Percentiles rank a stretch among this genome's conserved stretches.
Conservation (phyloP, 2,797 vertebrate species). For the Arnoldichthys spilopterus region DNA sequence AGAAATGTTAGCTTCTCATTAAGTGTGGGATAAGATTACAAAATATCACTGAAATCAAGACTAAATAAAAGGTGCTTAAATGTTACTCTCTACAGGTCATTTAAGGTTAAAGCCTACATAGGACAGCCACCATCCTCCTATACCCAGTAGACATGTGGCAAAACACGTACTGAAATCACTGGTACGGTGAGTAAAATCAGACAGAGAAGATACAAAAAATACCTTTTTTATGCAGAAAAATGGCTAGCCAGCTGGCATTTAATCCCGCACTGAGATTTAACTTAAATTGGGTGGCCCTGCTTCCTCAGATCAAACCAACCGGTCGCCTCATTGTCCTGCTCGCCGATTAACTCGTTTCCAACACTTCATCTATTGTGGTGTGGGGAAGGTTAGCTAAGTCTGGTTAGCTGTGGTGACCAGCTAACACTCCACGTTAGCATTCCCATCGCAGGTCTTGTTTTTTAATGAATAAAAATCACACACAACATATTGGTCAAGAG, state of each 20-base stretch:
- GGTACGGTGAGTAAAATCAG: no score
- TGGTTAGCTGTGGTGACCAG: not conserved
- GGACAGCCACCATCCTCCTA: not conserved
- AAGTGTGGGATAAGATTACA: slow-evolving; percentile 18
- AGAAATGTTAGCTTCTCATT: not conserved
- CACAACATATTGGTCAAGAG: not conserved
- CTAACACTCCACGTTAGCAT: not conserved
- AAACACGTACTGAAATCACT: not conserved
- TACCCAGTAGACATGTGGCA: not conserved
- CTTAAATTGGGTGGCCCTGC: not conserved
- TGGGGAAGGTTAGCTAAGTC: not conserved
- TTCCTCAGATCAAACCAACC: not conserved
- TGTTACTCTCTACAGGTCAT: slow-evolving; percentile 19
- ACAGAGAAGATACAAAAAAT: not conserved
- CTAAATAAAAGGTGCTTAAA: not conserved
- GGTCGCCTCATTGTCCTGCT: not conserved
- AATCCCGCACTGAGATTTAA: not conserved
- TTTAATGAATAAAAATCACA: slow-evolving; percentile 4
- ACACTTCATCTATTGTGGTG: slow-evolving; percentile 21
- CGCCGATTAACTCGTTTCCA: not conserved
- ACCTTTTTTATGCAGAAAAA: not conserved
- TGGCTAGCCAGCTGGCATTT: not conserved
- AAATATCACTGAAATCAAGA: slow-evolving; percentile 30
- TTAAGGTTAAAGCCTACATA: slow-evolving; percentile 26
- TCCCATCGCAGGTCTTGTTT: no score